phyloP scores from a whole-genome alignment of 2,888 invertebrate genomes.

The Rhingia campestris region DNA sequence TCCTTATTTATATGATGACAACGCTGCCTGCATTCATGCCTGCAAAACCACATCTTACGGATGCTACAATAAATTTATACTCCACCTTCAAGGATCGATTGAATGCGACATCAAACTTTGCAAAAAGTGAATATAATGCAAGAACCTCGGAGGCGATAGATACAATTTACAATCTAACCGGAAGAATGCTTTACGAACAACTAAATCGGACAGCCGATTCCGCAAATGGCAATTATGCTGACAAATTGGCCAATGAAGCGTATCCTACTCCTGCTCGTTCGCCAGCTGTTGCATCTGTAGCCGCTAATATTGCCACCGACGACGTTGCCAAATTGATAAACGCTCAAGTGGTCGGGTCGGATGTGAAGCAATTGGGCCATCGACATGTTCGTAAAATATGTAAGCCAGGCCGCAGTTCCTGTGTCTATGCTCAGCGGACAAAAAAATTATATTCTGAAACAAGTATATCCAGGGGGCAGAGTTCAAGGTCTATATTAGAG shows the following conservation, averaged over 20 bases:
- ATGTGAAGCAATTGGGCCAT: conserved; percentile 41
- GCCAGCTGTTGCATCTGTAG: conserved; percentile 49
- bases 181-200: conserved; percentile 24
- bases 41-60: conserved; percentile 1
- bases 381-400: conserved; percentile 48
- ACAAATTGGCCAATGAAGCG: conserved; percentile 35
- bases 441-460: conserved; percentile 11
- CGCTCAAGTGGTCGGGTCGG: conserved; percentile 37
- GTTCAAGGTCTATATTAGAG: conserved; percentile 36
- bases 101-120: conserved; percentile 48
- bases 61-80: conserved; percentile 41
- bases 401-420: conserved; percentile 21
- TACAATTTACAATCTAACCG: conserved; percentile 43
- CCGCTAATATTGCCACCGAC: conserved; percentile 25
- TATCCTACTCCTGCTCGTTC: background rate
- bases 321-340: conserved; percentile 34
- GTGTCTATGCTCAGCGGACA: background rate
- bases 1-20: conserved; percentile 64
- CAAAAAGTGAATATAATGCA: conserved; percentile 45
- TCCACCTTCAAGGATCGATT: conserved; percentile 45
- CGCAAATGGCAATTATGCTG: conserved; percentile 43
- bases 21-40: conserved; percentile 12
- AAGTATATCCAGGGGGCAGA: background rate
- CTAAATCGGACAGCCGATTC: conserved; percentile 27
- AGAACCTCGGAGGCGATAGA: conserved; percentile 19